These are phyloP conservation scores for Troilus luridus DNA, from an alignment of 2,888 invertebrate genomes.

Conservation along the genomic window DNA sequence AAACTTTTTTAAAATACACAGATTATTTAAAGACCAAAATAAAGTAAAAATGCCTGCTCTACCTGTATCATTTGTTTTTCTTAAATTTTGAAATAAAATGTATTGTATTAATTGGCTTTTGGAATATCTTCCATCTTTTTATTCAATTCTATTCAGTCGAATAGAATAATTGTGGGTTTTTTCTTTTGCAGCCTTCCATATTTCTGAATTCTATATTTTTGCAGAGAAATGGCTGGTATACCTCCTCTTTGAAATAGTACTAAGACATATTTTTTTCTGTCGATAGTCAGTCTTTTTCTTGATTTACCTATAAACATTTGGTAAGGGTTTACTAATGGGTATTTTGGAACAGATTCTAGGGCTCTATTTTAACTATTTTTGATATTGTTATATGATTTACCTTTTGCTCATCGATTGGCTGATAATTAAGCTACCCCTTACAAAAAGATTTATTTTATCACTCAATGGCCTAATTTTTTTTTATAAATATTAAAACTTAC, in stretches of 20 bases:
- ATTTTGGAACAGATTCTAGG: not conserved
- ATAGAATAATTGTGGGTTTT: not conserved
- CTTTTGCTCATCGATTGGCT: not conserved
- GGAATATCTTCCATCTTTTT: not conserved
- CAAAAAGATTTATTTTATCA: not conserved
- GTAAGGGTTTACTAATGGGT: not conserved
- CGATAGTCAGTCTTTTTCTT: not conserved
- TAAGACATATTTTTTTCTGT: not conserved
- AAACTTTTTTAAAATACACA: not conserved
- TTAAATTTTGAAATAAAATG: not conserved
- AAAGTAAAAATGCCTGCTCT: not conserved
- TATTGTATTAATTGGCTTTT: not conserved
- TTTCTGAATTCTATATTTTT: not conserved
- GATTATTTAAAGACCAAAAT: not conserved
- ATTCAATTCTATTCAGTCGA: not conserved
- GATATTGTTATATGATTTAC: not conserved
- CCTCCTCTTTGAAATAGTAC: not conserved
- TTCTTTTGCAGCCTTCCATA: not conserved
- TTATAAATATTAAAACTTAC: not conserved
- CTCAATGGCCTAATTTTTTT: not conserved
- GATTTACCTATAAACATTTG: not conserved
- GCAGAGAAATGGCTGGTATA: not conserved
- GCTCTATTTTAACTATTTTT: not conserved
- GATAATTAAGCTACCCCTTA: not conserved
- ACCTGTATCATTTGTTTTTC: not conserved